Conservation (phyloP, 2,888 invertebrate genomes). For the Tortricodes alternella region DNA sequence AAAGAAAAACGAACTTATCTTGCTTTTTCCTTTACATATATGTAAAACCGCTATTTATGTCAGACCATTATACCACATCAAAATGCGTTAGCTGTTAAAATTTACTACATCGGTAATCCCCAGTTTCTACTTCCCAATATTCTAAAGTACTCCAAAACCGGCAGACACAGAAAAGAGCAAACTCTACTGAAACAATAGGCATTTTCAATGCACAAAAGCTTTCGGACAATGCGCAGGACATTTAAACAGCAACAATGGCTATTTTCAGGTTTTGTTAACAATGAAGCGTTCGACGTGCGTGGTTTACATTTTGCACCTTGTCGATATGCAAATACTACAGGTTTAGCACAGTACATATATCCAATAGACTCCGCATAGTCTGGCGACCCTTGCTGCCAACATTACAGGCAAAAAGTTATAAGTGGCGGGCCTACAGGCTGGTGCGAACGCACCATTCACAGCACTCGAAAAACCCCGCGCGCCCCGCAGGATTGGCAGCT, state of each 20-base stretch:
- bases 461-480: no score
- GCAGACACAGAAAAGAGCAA: slow-evolving; percentile 25
- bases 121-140: slow-evolving; percentile 12
- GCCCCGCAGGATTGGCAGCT: no score
- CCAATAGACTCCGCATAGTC: no score
- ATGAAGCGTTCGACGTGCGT: neutral
- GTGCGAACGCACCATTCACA: no score
- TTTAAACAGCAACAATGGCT: slow-evolving; percentile 12
- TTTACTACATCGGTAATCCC: neutral
- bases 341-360: no score
- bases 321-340: neutral
- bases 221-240: neutral
- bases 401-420: no score
- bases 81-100: neutral
- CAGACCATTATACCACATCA: neutral
- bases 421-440: no score
- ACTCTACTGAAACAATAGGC: slow-evolving; percentile 2
- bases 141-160: slow-evolving; percentile 11
- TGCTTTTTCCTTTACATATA: no score
- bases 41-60: no score
- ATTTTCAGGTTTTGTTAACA: neutral
- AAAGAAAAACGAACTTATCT: no score
- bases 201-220: slow-evolving; percentile 7
- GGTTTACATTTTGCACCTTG: neutral
- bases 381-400: no score